phyloP scores from a whole-genome alignment of 1,140 invertebrate genomes.

The Bombus confusus region DNA sequence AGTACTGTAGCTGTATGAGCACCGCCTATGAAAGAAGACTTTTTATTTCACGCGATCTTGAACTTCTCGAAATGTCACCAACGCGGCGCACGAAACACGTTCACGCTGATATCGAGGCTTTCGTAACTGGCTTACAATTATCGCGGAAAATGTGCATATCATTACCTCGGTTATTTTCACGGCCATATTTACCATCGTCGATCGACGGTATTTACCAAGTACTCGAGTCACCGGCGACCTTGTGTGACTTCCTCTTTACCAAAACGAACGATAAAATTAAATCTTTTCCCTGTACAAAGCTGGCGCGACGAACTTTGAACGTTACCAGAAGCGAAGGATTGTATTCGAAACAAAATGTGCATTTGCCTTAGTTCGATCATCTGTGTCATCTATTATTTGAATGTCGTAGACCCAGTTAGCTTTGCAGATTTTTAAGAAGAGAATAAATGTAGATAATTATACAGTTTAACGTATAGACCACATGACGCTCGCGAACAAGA shows the following conservation, averaged over 20 bases:
- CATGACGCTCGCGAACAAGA: not conserved
- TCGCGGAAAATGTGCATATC: constrained; percentile 6
- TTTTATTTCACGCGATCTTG: constrained; percentile 11
- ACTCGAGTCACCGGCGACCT: not conserved
- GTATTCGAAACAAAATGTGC: too few species aligned
- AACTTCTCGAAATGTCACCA: constrained; percentile 35
- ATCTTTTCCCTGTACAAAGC: not conserved
- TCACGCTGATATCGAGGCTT: not conserved
- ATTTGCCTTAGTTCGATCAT: too few species aligned
- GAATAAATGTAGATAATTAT: not conserved
- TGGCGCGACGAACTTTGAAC: not conserved
- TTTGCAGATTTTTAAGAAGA: too few species aligned
- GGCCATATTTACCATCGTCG: not conserved
- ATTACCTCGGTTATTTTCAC: not conserved
- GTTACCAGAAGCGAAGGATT: too few species aligned
- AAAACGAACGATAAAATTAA: not conserved
- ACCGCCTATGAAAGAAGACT: not conserved
- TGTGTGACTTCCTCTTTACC: not conserved
- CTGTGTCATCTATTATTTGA: too few species aligned
- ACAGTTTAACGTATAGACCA: not conserved
- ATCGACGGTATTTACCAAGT: not conserved
- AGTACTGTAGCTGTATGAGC: too few species aligned
- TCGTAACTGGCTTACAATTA: not conserved
- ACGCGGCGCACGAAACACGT: not conserved
- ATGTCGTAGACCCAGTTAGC: too few species aligned